These are phyloP conservation scores for Gastrophryne carolinensis DNA, from an alignment of 2,797 vertebrate species.

Conservation along the genomic window DNA sequence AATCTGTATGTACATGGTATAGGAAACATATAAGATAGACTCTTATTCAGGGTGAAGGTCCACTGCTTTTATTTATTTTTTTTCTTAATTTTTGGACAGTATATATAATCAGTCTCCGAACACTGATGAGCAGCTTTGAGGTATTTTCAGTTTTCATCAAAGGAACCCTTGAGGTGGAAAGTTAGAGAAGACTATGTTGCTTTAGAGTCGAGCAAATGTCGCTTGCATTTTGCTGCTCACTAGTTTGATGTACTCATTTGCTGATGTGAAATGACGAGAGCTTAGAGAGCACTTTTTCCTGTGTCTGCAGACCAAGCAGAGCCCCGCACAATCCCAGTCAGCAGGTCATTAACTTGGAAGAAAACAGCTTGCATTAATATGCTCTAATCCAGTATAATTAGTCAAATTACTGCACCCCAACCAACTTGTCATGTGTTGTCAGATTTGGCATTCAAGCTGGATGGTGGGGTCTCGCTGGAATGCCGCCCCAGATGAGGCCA, in stretches of 20 bases:
- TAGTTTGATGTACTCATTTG: conserved; percentile 82
- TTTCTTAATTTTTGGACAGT: too few species aligned
- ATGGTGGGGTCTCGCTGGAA: conserved; percentile 82
- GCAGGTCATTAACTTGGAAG: conserved; percentile 92
- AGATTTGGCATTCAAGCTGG: conserved; percentile 87
- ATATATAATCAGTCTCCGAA: conserved; percentile 52
- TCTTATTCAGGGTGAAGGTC: too few species aligned
- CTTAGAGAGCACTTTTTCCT: conserved; percentile 79
- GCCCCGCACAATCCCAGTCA: conserved; percentile 78
- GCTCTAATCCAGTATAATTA: conserved; percentile 99
- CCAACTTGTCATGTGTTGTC: conserved; percentile 93
- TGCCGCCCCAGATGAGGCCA: conserved; percentile 71
- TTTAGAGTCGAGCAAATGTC: conserved; percentile 72
- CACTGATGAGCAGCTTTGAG: conserved; percentile 52
- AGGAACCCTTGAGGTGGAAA: conserved; percentile 76
- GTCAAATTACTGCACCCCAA: conserved; percentile 93
- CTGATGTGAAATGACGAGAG: conserved; percentile 79
- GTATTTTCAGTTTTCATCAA: conserved; percentile 75
- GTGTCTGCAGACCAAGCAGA: conserved; percentile 74
- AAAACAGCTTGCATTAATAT: conserved; percentile 99
- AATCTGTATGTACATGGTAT: too few species aligned
- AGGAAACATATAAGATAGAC: too few species aligned
- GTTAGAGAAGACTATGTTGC: conserved; percentile 66
- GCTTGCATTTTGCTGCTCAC: conserved; percentile 75
- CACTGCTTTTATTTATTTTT: too few species aligned